Conservation (phyloP, 2,888 invertebrate species). For the Keiferia lycopersicella region DNA sequence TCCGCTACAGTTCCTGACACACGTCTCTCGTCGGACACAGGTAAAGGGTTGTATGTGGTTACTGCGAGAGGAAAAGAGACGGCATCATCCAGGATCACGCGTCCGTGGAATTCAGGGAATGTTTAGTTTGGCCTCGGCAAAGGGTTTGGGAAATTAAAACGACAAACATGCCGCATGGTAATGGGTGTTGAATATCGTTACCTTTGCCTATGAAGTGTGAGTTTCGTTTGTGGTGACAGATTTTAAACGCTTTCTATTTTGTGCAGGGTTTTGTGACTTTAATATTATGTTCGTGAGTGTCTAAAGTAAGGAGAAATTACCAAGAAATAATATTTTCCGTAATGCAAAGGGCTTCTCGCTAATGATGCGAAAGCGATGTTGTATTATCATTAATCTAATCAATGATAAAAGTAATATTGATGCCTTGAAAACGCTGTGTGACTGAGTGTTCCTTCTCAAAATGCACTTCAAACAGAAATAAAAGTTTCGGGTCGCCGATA, state of each 20-base stretch:
- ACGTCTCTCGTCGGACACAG: slow-evolving; percentile 43
- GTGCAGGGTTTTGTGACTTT: background rate
- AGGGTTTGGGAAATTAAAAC: slow-evolving; percentile 75
- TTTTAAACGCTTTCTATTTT: background rate
- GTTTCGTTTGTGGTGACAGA: background rate
- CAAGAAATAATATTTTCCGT: too few relatives aligned
- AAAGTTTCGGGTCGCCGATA: background rate
- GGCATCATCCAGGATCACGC: slow-evolving; percentile 48
- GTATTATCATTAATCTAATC: too few relatives aligned
- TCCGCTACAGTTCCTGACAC: slow-evolving; percentile 51
- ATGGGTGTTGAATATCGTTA: slow-evolving; percentile 52
- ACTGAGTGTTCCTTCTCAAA: background rate
- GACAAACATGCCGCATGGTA: slow-evolving; percentile 65
- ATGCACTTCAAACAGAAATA: background rate
- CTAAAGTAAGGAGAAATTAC: background rate
- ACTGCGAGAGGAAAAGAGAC: slow-evolving; percentile 48
- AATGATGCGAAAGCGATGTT: too few relatives aligned
- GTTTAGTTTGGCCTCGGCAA: slow-evolving; percentile 67
- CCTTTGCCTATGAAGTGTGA: slow-evolving; percentile 20
- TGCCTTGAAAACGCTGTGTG: background rate
- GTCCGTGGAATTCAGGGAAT: slow-evolving; percentile 66
- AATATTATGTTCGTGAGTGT: background rate
- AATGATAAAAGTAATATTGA: too few relatives aligned
- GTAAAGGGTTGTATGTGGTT: slow-evolving; percentile 44
- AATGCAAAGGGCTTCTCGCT: too few relatives aligned